phyloP scores from a whole-genome alignment of 2,888 invertebrate species.

The Drosophila mayaguana region DNA sequence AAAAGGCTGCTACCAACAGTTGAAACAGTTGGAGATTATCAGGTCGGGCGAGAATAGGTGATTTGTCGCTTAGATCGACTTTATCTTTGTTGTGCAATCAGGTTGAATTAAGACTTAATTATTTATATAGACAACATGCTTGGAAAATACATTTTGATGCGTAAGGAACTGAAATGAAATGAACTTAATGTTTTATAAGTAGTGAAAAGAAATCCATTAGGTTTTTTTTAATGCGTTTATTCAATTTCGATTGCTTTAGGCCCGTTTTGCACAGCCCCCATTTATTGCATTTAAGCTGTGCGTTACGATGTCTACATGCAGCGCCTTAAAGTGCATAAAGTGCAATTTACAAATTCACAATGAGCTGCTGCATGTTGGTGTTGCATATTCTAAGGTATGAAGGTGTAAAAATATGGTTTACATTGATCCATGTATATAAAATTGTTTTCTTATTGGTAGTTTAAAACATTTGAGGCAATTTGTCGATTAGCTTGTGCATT shows the following conservation, averaged over 20 bases:
- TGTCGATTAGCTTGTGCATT: slow-evolving; percentile 58
- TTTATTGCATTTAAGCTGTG: slow-evolving; percentile 54
- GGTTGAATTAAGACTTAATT: slow-evolving; percentile 57
- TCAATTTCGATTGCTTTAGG: slow-evolving; percentile 54
- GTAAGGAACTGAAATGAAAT: slow-evolving; percentile 2
- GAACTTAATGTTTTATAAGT: slow-evolving; percentile 1
- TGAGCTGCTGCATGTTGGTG: slow-evolving; percentile 5
- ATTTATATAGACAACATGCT: slow-evolving; percentile 25
- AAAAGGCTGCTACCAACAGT: slow-evolving; percentile 12
- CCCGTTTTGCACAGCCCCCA: slow-evolving; percentile 31
- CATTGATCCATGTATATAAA: slow-evolving; percentile 36
- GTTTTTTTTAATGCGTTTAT: slow-evolving; percentile 52
- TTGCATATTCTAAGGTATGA: slow-evolving; percentile 26
- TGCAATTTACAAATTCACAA: slow-evolving; percentile 1
- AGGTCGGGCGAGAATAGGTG: slow-evolving; percentile 7
- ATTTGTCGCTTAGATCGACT: slow-evolving; percentile 10
- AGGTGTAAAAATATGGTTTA: slow-evolving; percentile 76
- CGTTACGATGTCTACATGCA: slow-evolving; percentile 27
- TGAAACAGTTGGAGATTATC: slow-evolving; percentile 28
- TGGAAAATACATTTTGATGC: slow-evolving; percentile 17
- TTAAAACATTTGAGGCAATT: slow-evolving; percentile 78
- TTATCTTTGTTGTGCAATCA: slow-evolving; percentile 45
- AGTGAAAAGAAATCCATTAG: slow-evolving; percentile 1
- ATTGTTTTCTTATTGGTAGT: slow-evolving; percentile 63
- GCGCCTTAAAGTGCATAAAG: slow-evolving; percentile 10